Base-by-base conservation (phyloP, 2,888 invertebrate species). In the Caenorhabditis drosophilae region DNA sequence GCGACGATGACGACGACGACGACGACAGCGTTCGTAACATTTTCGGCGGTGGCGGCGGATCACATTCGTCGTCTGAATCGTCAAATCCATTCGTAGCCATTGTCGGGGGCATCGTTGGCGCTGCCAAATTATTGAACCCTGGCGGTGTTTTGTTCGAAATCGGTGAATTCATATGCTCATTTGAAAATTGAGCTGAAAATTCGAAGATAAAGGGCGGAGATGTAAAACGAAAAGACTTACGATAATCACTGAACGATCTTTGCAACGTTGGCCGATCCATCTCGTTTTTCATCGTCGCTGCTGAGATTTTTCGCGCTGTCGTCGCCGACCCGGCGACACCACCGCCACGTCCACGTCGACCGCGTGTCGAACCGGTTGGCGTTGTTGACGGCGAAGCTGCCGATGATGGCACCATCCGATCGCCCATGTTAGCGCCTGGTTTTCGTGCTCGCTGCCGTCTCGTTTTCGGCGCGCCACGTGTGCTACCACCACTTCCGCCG, bases 11-110 rank as follows among this genome's bases (percentile, higher is more conserved):
- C 9, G 26, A 4, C 4, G 44, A 16, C 15, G 44, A 15, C 11
- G 22, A 12, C 7, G 31, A 7, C 50, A 50, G 20, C 50, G 63
- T 40, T 40, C 35, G 16, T 27, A 54, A 18, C 46, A 44, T 11
- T 35, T 71, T 67, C 2, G 72, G 72, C 20, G 66, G 72, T 9
- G 63, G 66, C 4, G 72, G 72, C 1, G 72, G 72, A 55, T 72
- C 72, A 36, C 60, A 68, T 18, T 61, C 62, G 20, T 72, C 72
- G 35, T 68, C 68, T 44, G 57, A n/a, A 46, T 61, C 61, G 2
- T 50, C 50, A 23, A 11, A n/a, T 7, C 16, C 16, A 7, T 41
- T 16, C 31, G 31, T 9, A 9, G 42, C 42, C 20, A 16, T 9
- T 12, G 12, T 42, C 22, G 22, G 42, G 22, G 18, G 23, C 44